Conservation (phyloP, 2,797 vertebrate species). For the Acanthurus lineatus region DNA sequence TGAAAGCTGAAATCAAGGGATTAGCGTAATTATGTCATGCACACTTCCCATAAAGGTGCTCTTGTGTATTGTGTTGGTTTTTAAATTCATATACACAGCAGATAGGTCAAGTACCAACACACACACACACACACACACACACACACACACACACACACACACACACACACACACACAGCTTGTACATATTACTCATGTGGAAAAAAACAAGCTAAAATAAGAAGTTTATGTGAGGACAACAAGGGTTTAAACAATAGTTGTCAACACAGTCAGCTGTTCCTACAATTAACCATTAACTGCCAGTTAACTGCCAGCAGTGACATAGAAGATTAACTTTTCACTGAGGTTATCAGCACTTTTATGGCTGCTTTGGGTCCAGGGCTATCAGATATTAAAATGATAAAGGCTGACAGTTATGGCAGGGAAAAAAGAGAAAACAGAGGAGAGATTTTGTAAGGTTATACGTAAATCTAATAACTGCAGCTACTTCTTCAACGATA, state of each 20-base stretch:
- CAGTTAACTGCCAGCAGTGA: background rate
- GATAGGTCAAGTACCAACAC: too few relatives aligned
- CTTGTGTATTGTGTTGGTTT: too few relatives aligned
- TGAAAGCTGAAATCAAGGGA: background rate
- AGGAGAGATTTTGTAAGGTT: background rate
- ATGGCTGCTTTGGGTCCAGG: constrained; percentile 6
- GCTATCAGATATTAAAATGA: constrained; percentile 16
- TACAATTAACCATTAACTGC: constrained; percentile 78
- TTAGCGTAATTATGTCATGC: background rate
- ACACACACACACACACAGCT: too few relatives aligned
- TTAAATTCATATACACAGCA: too few relatives aligned
- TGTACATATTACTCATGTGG: too few relatives aligned
- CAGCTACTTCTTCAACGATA: background rate
- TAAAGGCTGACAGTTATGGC: background rate
- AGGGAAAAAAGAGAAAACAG: background rate
- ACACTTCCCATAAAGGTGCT: background rate
- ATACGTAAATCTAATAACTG: background rate
- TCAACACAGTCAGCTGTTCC: constrained; percentile 49
- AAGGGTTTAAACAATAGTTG: background rate
- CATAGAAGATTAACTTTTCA: constrained; percentile 64
- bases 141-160: too few relatives aligned
- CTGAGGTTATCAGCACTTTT: constrained; percentile 51
- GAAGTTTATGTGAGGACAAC: too few relatives aligned
- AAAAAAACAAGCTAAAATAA: too few relatives aligned
- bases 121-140: too few relatives aligned